Conservation (phyloP, 2,888 invertebrate genomes). For the Melikaiella ostensackeni region DNA sequence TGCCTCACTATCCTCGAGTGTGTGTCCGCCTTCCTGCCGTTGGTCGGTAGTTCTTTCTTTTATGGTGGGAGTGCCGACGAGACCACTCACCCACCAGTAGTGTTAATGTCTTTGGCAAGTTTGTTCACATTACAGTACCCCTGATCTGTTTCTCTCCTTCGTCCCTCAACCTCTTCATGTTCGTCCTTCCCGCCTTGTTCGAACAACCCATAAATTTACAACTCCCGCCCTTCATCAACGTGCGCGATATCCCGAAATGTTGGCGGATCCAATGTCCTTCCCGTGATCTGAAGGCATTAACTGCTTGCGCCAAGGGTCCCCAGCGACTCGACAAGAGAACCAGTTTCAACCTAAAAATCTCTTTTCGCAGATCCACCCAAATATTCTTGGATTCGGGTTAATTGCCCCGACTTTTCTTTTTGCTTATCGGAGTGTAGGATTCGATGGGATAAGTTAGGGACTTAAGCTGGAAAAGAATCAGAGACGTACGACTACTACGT, state of each 20-base stretch:
- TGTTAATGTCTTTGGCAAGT: slow-evolving; percentile 68
- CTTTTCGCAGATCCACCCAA: slow-evolving; percentile 69
- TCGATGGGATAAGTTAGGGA: slow-evolving; percentile 52
- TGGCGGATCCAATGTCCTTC: slow-evolving; percentile 39
- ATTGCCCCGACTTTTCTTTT: slow-evolving; percentile 57
- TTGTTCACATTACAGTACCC: slow-evolving; percentile 62
- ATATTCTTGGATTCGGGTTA: slow-evolving; percentile 70
- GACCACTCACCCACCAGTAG: slow-evolving; percentile 61
- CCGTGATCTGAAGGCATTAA: slow-evolving; percentile 29
- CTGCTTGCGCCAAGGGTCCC: slow-evolving; percentile 55
- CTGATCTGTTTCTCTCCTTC: slow-evolving; percentile 53
- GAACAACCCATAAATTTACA: slow-evolving; percentile 59
- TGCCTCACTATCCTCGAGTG: slow-evolving; percentile 44
- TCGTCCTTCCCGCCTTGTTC: slow-evolving; percentile 21
- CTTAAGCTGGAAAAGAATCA: slow-evolving; percentile 52
- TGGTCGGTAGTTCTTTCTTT: slow-evolving; percentile 43
- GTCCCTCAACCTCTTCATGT: slow-evolving; percentile 23
- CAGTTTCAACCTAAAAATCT: slow-evolving; percentile 65
- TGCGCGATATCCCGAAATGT: slow-evolving; percentile 54
- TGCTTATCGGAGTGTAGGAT: slow-evolving; percentile 34
- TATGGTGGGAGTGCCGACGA: slow-evolving; percentile 46
- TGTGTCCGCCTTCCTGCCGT: slow-evolving; percentile 18
- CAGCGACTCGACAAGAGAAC: slow-evolving; percentile 55
- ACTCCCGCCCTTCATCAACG: slow-evolving; percentile 57
- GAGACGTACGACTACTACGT: slow-evolving; percentile 51